Conservation (phyloP, 2,113 vertebrate genomes). For the Synodontis membranacea region DNA sequence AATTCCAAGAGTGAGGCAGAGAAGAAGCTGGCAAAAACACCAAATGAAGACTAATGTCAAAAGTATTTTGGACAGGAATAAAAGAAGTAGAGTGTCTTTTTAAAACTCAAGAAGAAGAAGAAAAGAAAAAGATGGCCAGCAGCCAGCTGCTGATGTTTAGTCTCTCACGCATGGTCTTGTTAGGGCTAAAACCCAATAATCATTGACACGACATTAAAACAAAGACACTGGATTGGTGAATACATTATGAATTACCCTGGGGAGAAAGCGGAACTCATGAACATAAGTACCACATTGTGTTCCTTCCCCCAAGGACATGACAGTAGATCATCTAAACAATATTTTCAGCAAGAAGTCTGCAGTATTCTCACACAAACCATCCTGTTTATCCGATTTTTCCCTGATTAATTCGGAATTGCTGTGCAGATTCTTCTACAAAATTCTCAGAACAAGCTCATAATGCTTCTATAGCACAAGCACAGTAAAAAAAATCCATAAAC, state of each 20-base stretch:
- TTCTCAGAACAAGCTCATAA: background rate
- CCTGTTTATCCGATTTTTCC: slow-evolving; percentile 14
- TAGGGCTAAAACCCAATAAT: background rate
- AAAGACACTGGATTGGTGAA: background rate
- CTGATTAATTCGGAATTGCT: slow-evolving; percentile 11
- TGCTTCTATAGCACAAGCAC: background rate
- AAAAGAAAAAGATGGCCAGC: background rate
- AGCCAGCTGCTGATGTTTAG: background rate
- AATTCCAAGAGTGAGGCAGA: background rate
- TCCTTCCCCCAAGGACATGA: background rate
- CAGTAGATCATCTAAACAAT: background rate
- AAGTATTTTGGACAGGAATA: background rate
- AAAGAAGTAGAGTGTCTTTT: background rate
- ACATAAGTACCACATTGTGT: background rate
- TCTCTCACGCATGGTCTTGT: background rate
- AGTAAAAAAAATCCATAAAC: background rate
- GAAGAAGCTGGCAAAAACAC: background rate
- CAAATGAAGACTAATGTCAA: background rate
- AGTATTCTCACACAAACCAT: background rate
- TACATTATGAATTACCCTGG: background rate
- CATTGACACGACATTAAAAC: background rate
- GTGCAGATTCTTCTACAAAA: background rate
- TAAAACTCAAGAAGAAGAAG: background rate
- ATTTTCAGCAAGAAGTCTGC: slow-evolving; percentile 5
- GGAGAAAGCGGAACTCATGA: background rate